Evolutionary conservation across 2,113 vertebrate species (phyloP).

Genomic region (Macrotis lagotis): DNA sequence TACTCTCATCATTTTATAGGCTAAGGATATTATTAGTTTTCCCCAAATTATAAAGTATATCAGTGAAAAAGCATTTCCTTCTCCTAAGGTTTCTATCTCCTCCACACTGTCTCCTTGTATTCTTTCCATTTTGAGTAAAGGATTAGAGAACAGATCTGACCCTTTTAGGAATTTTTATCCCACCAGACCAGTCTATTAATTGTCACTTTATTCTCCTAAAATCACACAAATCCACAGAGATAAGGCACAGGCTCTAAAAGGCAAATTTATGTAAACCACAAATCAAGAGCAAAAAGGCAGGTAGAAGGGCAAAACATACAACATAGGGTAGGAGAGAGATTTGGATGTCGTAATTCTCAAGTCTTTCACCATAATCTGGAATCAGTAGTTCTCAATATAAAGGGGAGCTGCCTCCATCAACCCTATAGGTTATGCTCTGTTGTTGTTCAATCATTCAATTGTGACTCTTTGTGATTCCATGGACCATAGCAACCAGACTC

Average conservation of each 20-base stretch:
- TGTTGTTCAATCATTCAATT: not conserved
- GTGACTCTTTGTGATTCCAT: not conserved
- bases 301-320: not conserved
- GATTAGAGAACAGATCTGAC: not conserved
- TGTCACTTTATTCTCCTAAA: not conserved
- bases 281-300: not conserved
- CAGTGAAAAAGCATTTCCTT: not conserved
- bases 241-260: not conserved
- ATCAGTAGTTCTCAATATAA: not conserved
- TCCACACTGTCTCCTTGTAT: not conserved
- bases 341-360: not conserved
- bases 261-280: not conserved
- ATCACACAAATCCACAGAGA: not conserved
- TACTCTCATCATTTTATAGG: not conserved
- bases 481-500: too few relatives aligned
- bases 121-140: not conserved
- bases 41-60: not conserved
- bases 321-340: not conserved
- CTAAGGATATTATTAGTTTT: not conserved
- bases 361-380: not conserved
- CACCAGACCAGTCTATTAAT: not conserved
- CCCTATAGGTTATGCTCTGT: not conserved
- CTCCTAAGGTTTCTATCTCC: not conserved
- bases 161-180: not conserved
- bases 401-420: not conserved